Percentiles rank a stretch among this genome's conserved stretches.
These are phyloP conservation scores for Malacoraja senta DNA, from an alignment of 2,797 vertebrate genomes.

Conservation along the genomic window DNA sequence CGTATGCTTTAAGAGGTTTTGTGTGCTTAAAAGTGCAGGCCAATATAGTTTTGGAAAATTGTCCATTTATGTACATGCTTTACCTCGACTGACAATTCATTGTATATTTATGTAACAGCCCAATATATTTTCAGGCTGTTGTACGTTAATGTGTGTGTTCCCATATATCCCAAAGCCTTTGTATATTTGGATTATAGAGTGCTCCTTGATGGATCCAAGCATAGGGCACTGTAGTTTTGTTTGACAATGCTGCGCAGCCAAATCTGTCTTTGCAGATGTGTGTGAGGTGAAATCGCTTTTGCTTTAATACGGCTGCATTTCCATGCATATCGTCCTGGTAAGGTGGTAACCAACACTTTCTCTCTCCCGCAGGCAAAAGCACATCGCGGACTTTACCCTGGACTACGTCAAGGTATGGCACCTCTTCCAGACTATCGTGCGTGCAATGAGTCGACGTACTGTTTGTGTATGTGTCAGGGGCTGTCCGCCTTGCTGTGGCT, in stretches of 20 bases:
- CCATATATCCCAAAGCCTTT: background rate
- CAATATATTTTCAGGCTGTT: background rate
- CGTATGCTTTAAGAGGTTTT: background rate
- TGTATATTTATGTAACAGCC: background rate
- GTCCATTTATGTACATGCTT: background rate
- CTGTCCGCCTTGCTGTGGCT: background rate
- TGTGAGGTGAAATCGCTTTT: background rate
- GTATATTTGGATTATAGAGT: background rate
- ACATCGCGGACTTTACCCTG: slow-evolving; percentile 59
- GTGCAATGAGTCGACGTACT: background rate
- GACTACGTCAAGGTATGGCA: slow-evolving; percentile 78
- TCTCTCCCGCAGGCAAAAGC: slow-evolving; percentile 61
- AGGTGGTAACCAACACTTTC: slow-evolving; percentile 39
- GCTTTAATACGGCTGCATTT: background rate
- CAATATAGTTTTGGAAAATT: background rate
- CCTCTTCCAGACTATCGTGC: slow-evolving; percentile 37
- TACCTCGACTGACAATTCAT: background rate
- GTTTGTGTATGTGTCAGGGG: background rate
- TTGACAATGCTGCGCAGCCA: background rate
- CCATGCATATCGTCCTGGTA: background rate
- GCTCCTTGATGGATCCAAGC: background rate
- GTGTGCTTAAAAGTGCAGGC: background rate
- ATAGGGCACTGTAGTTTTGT: background rate
- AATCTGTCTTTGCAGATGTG: background rate
- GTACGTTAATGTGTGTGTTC: background rate